phyloP scores from a whole-genome alignment of 2,797 vertebrate species.

The Lacerta agilis region DNA sequence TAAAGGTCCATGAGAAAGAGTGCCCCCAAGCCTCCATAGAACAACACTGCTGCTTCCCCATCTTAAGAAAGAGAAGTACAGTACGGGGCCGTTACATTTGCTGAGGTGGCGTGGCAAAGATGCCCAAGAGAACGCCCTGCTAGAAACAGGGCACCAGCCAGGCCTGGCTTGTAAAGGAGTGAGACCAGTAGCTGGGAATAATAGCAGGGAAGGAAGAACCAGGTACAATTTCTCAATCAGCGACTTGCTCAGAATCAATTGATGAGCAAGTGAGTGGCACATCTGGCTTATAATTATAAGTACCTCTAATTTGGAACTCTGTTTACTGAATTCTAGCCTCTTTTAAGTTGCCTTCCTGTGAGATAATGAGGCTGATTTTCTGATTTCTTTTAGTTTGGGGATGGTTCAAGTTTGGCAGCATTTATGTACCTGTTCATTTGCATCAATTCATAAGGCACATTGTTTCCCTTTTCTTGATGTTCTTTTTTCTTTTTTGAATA shows the following conservation, averaged over 20 bases:
- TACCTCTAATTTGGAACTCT: background rate
- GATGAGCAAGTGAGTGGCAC: background rate
- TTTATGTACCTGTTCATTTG: constrained; percentile 1
- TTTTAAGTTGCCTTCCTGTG: background rate
- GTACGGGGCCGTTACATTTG: background rate
- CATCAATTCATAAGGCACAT: constrained; percentile 4
- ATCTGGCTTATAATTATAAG: background rate
- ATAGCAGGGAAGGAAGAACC: background rate
- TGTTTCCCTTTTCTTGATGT: constrained; percentile 36
- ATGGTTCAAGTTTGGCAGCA: background rate
- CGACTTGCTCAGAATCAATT: background rate
- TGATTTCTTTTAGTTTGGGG: constrained; percentile 15
- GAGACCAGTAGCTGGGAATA: background rate
- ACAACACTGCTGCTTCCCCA: background rate
- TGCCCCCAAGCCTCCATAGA: background rate
- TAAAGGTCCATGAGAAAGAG: background rate
- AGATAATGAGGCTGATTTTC: constrained; percentile 14
- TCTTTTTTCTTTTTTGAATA: constrained; percentile 52
- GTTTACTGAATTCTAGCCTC: background rate
- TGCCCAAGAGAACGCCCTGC: background rate
- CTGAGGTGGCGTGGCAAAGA: too few relatives aligned
- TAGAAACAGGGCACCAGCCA: background rate
- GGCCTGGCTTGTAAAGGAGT: background rate
- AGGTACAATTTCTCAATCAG: background rate
- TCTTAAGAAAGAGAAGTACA: background rate